Evolutionary conservation across 2,888 invertebrate genomes (phyloP), one percentile per base, ranked within the genome.

Genomic region (Tyria jacobaeae): DNA sequence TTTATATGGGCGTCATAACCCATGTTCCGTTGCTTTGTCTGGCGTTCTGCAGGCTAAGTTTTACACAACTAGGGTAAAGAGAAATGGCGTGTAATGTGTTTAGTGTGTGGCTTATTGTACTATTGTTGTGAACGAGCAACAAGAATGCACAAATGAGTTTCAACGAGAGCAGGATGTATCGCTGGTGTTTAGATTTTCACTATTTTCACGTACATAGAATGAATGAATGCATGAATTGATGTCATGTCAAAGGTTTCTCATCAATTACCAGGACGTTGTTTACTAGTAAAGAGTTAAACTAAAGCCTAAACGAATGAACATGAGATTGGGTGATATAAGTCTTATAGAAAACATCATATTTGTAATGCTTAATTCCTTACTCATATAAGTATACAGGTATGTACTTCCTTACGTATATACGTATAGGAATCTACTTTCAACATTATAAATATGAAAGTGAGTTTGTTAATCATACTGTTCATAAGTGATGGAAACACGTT

Each of bases 1-100:
- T 90, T 89, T 90, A 89, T 88, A 90, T 86, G 83, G 79, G 84
- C 80, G 83, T 87, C 89, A 87, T 87, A 87, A 89, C 84, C 85
- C 82, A 72, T 79, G 84, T 85, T 79, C 84, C 82, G 83, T 71
- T 80, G 82, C 81, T 84, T 86, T 87, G 86, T 89, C 83, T 87
- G 72, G 71, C 76, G 73, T 74, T 72, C 67, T 73, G 72, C 67
- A 71, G 66, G 66, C 41, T 57, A 70, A 71, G 63, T 68, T 68
- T 62, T 66, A 60, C 49, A 24, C 59, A 70, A 70, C 78, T 68
- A 44, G 72, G 54, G 55, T 56, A 44, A 37, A 64, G 75, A 73
- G 70, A 71, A 73, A 75, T 75, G 53, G 57, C 25, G 68, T 56
- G 66, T 75, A 69, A 74, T 76, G 71, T 69, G 65, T 76, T 69